A percentile compares a stretch with the other conserved stretches of the same genome.
Conservation (phyloP, 2,888 invertebrate species). For the Lottia scabra region DNA sequence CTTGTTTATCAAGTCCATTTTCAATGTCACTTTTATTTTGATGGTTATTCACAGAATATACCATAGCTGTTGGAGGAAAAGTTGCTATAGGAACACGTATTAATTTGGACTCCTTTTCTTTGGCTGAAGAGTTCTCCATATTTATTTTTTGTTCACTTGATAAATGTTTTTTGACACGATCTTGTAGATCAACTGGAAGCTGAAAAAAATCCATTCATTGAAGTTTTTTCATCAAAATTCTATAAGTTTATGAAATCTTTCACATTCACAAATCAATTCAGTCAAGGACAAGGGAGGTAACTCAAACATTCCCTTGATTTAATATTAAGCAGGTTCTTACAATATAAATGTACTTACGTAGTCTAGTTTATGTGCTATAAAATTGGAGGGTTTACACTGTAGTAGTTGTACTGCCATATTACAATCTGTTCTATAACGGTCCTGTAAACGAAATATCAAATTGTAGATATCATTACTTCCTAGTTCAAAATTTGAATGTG, state of each 20-base stretch:
- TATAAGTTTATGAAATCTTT: background rate
- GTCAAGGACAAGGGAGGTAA: background rate
- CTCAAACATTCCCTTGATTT: no score
- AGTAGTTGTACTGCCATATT: slow-evolving; percentile 92
- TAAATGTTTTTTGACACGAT: slow-evolving; percentile 77
- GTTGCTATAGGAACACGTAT: slow-evolving; percentile 83
- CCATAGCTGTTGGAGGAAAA: slow-evolving; percentile 88
- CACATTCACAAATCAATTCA: background rate
- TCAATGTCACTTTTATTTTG: slow-evolving; percentile 29
- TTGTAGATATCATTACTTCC: no score
- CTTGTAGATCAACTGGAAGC: slow-evolving; percentile 92
- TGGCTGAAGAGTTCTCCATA: slow-evolving; percentile 44
- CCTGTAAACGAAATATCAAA: slow-evolving; percentile 75
- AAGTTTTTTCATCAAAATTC: no score
- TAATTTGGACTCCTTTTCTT: slow-evolving; percentile 65
- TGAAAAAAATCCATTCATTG: slow-evolving; percentile 70
- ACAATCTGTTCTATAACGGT: slow-evolving; percentile 92
- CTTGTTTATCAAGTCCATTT: background rate
- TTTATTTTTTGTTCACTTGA: slow-evolving; percentile 61
- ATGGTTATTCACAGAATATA: slow-evolving; percentile 71
- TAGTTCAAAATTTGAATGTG: no score
- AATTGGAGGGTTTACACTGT: slow-evolving; percentile 94
- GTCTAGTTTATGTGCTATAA: slow-evolving; percentile 80
- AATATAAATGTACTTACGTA: slow-evolving; percentile 48
- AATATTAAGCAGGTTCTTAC: no score